Evolutionary conservation across 2,797 vertebrate genomes (phyloP), one percentile per base, ranked within the genome.

Genomic region (Xenopus petersii): DNA sequence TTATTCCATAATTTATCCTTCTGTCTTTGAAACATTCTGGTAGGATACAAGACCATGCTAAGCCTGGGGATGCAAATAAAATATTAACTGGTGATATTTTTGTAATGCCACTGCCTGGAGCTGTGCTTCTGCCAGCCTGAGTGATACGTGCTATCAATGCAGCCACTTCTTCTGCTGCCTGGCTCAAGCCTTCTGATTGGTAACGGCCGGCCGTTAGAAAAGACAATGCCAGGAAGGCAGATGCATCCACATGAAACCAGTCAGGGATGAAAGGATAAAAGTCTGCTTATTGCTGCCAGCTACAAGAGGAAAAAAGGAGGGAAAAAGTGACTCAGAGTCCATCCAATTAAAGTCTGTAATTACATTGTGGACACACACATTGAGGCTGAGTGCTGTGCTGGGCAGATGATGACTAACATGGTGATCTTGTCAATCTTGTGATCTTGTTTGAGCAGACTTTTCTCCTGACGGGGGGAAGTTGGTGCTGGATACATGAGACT

Each of bases 161-260:
- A 75, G 80, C 77, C 84, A 73, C 82, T 83, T 84, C 79, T 81
- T 69, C 77, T 83, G 79, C 80, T 75, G 84, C 79, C 82, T 82
- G 67, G 81, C 76, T 81, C 76, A 59, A 64, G 79, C 75, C 86
- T 84, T 80, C 73, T 66, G 82, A 81, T 82, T 75, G 30, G 79
- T 82, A 79, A 76, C 80, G 81, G 83, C 87, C 80, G 81, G 83
- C 87, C 74, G 76, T 84, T 80, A 77, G 76, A 48, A 8, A 79
- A 84, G 83, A 85, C 82, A 84, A 82, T 83, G 84, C 83, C 80
- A 85, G 86, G 62, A 71, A 82, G 86, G 83, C 86, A 87, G 87
- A 87, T 84, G 83, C 82, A 86, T 80, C 83, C 77, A 79, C 80
- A 83, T 82, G 83, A 83, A 80, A 66, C 71, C 80, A 81, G 67